Evolutionary conservation across 2,797 vertebrate genomes (phyloP), one percentile per base, ranked within the genome.

Genomic region (Valencia hispanica): DNA sequence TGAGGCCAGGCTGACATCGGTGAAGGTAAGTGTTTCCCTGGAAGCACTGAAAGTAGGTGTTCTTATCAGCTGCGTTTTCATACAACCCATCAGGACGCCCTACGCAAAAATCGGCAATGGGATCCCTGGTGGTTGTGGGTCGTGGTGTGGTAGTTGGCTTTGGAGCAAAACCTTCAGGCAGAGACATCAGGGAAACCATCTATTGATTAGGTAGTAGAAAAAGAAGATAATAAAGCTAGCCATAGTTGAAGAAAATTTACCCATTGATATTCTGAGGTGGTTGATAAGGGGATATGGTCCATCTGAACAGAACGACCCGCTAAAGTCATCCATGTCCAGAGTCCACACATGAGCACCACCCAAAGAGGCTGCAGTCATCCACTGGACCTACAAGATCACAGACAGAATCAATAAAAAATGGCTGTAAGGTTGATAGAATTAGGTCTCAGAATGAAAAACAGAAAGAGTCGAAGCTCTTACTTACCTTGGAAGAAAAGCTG

Each of bases 271-370:
- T 59, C 94, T 95, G 79, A 97, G 91, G 79, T 96, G 93, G 45
- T 90, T 95, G 84, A 94, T 79, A 20, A 96, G 94, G 68, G 96
- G 95, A 70, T 94, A 95, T 8, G 75, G 0, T 74, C 93, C 95
- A 0, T 71, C 41, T 34, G 75, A 80, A 80, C 96, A 96, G 83
- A 94, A 94, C 1, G 41, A 34, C 48, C 95, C 95, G 12, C 32
- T n/a, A 72, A 96, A 96, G 88, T 96, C 95, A 61, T 96, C 96
- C 83, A 96, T 83, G 87, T 96, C 96, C 81, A 96, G 76, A 14
- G 89, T 92, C 92, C 89, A 96, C 51, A 96, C 94, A 61, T 95
- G 94, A 34, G 94, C 95, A 6, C 95, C 95, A 22, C 93, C 95
- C 63, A 96, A 68, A 11, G 83, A 82, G 43, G 77, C 73, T 18